phyloP scores from a whole-genome alignment of 2,113 vertebrate species.

The Sinocyclocheilus rhinocerous region DNA sequence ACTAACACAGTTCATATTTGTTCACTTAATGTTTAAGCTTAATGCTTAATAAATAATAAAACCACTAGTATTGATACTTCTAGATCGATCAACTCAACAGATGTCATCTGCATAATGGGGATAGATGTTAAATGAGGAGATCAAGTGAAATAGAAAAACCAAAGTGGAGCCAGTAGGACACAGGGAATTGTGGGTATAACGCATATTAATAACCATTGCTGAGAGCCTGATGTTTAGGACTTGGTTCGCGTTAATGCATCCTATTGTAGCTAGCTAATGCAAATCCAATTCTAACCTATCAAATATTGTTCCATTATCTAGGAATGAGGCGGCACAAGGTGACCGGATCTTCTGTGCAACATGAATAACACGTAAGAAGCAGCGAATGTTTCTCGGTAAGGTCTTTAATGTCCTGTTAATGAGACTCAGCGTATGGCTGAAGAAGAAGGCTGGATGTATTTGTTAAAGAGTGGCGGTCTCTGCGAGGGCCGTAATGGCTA shows the following conservation, averaged over 20 bases:
- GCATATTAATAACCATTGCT: neutral
- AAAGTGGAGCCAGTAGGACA: neutral
- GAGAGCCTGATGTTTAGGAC: neutral
- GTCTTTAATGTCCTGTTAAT: constrained; percentile 23
- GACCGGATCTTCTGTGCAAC: constrained; percentile 8
- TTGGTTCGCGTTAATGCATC: neutral
- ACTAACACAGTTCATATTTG: neutral
- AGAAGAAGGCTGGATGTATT: constrained; percentile 32
- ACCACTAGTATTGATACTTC: neutral
- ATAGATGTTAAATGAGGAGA: neutral
- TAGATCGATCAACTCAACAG: neutral
- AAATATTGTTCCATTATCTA: neutral
- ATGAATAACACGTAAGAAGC: constrained; percentile 4
- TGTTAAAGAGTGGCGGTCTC: constrained; percentile 42
- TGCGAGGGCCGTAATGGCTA: constrained; percentile 45
- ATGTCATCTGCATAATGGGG: neutral
- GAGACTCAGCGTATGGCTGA: constrained; percentile 2
- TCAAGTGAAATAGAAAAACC: neutral
- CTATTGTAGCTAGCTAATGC: constrained; percentile 1
- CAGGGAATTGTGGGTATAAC: neutral
- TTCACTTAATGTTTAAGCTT: neutral
- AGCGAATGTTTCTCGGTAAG: neutral
- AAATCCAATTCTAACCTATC: neutral
- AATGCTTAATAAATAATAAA: neutral
- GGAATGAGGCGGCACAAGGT: constrained; percentile 4